These are phyloP conservation scores for Sardinella longiceps DNA, from an alignment of 2,797 vertebrate species.

Conservation along the genomic window DNA sequence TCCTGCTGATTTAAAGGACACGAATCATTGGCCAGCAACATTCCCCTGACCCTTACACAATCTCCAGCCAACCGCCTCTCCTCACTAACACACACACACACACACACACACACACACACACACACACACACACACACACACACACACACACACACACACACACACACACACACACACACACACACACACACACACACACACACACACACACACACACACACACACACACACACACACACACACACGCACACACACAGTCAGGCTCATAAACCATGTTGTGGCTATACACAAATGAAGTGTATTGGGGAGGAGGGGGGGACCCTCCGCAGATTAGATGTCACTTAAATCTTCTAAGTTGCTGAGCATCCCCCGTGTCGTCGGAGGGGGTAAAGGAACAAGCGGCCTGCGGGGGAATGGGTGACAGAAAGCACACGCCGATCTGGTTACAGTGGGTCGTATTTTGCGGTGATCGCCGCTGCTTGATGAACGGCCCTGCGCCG, in stretches of 20 bases:
- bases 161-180: background rate
- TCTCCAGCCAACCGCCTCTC: constrained; percentile 8
- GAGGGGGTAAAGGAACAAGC: background rate
- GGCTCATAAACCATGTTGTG: constrained; percentile 40
- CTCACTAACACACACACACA: background rate
- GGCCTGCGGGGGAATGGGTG: background rate
- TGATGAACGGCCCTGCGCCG: background rate
- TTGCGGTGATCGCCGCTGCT: background rate
- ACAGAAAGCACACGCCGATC: constrained; percentile 23
- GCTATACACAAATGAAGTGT: constrained; percentile 40
- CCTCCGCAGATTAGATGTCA: constrained; percentile 46
- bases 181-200: background rate
- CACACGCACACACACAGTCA: background rate
- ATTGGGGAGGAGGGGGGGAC: background rate
- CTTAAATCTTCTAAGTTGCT: constrained; percentile 49
- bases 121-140: too few relatives aligned
- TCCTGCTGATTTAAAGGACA: constrained; percentile 43
- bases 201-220: background rate
- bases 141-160: too few relatives aligned
- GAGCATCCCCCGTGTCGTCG: constrained; percentile 31
- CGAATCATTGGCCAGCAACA: constrained; percentile 46
- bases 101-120: background rate
- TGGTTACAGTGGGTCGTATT: constrained; percentile 27
- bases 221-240: constrained; percentile 3
- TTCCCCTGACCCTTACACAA: constrained; percentile 62